Evolutionary conservation across 2,797 vertebrate species (phyloP).

Genomic region (Scolopax bukidnonensis): DNA sequence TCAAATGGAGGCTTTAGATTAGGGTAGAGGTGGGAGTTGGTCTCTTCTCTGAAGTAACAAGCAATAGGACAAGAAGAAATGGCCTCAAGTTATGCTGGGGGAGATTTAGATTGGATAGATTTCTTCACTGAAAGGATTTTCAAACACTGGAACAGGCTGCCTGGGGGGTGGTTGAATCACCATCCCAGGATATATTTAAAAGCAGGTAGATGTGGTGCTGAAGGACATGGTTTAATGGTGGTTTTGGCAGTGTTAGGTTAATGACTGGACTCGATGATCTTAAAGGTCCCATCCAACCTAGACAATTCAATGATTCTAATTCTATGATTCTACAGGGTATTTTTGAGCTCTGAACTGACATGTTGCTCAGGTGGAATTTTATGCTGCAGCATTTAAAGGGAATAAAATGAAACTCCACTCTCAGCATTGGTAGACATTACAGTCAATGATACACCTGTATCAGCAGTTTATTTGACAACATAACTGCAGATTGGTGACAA

Average conservation of each 20-base stretch:
- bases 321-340: not conserved
- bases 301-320: not conserved
- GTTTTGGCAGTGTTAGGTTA: not conserved
- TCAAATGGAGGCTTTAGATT: not conserved
- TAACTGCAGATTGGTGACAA: conserved; percentile 5
- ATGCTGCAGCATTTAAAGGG: not conserved
- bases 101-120: not conserved
- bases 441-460: conserved; percentile 34
- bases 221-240: not conserved
- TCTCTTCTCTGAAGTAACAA: not conserved
- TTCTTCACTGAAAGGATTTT: not conserved
- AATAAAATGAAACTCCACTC: not conserved
- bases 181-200: not conserved
- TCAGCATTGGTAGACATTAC: not conserved
- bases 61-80: not conserved
- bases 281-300: not conserved
- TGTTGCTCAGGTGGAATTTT: not conserved
- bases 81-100: not conserved
- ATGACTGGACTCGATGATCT: not conserved
- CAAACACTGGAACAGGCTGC: not conserved
- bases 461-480: conserved; percentile 66
- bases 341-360: not conserved
- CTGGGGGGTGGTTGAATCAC: not conserved
- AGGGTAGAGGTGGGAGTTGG: not conserved
- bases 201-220: not conserved